Evolutionary conservation across 92 coral and sea anemone species (phyloP).

Genomic region (Palythoa grandis): DNA sequence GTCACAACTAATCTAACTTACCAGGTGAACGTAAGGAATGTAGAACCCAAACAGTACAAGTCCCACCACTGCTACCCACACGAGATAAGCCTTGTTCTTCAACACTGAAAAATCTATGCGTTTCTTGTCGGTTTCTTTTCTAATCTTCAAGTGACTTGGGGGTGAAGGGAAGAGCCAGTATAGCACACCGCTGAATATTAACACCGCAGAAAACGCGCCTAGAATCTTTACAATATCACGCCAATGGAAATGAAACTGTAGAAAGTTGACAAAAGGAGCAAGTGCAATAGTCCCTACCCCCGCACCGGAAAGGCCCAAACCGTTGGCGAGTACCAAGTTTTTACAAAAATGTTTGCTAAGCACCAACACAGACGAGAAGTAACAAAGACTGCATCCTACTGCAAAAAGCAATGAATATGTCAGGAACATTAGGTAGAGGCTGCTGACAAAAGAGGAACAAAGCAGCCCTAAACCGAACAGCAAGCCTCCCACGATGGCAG

Average conservation of each 20-base stretch:
- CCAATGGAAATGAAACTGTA: constrained; percentile 79
- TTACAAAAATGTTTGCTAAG: constrained; percentile 72
- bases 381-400: constrained; percentile 73
- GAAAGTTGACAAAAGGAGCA: constrained; percentile 71
- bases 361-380: constrained; percentile 73
- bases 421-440: constrained; percentile 67
- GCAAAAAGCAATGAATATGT: constrained; percentile 80
- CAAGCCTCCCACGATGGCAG: constrained; percentile 67
- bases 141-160: constrained; percentile 40
- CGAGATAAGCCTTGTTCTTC: constrained; percentile 82
- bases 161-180: constrained; percentile 68
- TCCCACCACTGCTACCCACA: constrained; percentile 71
- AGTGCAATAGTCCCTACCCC: constrained; percentile 90
- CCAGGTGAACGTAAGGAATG: constrained; percentile 90
- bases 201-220: constrained; percentile 63
- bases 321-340: constrained; percentile 82
- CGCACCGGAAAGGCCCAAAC: constrained; percentile 86
- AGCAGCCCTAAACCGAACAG: constrained; percentile 69
- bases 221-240: constrained; percentile 73
- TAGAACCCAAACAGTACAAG: constrained; percentile 86
- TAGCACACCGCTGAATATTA: constrained; percentile 68
- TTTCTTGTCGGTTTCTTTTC: constrained; percentile 8
- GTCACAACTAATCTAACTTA: constrained; percentile 39
- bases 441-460: constrained; percentile 61
- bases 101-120: constrained; percentile 61